Percentiles rank a stretch among this genome's conserved stretches.
Evolutionary conservation across 2,888 invertebrate species (phyloP).

Genomic region (Temnothorax ravouxi): DNA sequence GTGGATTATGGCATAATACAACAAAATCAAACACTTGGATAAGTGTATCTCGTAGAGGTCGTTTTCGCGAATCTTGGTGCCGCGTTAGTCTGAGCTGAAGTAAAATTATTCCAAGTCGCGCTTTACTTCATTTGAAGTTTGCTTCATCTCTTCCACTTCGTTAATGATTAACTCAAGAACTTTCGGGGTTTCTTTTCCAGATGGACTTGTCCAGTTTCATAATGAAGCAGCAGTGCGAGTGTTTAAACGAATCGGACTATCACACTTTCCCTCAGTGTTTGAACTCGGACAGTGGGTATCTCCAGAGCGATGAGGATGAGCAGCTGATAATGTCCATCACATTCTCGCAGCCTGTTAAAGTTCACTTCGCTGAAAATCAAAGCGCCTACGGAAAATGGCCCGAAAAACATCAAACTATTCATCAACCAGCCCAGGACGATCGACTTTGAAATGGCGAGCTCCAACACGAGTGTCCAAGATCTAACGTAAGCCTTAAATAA

Average conservation of each 20-base stretch:
- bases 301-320: slow-evolving; percentile 98
- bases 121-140: neutral
- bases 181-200: slow-evolving; percentile 87
- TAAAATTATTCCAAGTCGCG: neutral
- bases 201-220: slow-evolving; percentile 96
- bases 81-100: neutral
- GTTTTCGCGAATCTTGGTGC: neutral
- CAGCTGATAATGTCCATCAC: slow-evolving; percentile 88
- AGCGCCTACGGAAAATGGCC: slow-evolving; percentile 95
- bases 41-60: neutral
- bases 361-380: slow-evolving; percentile 98
- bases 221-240: slow-evolving; percentile 96
- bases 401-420: slow-evolving; percentile 97
- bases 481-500: slow-evolving; percentile 90
- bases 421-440: slow-evolving; percentile 98
- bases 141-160: neutral
- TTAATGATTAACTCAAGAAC: slow-evolving; percentile 16
- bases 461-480: slow-evolving; percentile 95
- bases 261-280: slow-evolving; percentile 93
- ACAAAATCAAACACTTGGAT: too few species aligned
- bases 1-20: too few species aligned
- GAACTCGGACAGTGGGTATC: slow-evolving; percentile 89
- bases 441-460: slow-evolving; percentile 98
- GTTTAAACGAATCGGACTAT: slow-evolving; percentile 97
- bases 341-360: slow-evolving; percentile 92